Base-by-base conservation (phyloP, 1,140 invertebrate genomes). In the Drosophila navojoa region DNA sequence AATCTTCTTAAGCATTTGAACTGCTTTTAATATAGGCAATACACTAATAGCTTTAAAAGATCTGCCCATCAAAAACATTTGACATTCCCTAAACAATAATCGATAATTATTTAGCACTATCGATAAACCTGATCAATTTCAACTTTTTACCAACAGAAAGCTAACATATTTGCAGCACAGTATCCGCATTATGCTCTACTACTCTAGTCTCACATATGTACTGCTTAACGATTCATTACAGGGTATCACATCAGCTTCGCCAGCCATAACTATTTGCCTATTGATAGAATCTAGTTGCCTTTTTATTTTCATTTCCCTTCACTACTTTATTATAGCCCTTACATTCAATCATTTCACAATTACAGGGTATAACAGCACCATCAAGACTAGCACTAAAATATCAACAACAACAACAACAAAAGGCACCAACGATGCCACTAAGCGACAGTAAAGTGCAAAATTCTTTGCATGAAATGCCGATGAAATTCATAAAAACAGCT, bases 401-500 rank as follows among this genome's bases (percentile, higher is more conserved):
- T 22, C 10, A 15, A 42, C 13, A 15, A 15, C 42, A 44, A 44
- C 42, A 45, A 9, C n/a, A 16, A 44, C 42, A 44, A 44, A 75
- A 57, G 86, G 87, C 61, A 86, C 79, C 82, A 89, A 89, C 84
- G 84, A 87, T 84, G 84, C 84, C 84, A 89, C 84, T 87, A 87
- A 87, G 84, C 84, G 84, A 79, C 84, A 82, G 84, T 87, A 87
- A 87, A 89, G 84, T 89, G 84, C 76, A 89, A 89, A 87, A 76
- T 71, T 68, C 52, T 49, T 73, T 84, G 76, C 84, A 90, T 82
- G 81, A 86, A 90, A 90, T 82, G 79, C 70, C 87, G 86, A 87
- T 90, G 81, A 90, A 87, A 90, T 90, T 90, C 87, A 90, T 90
- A 90, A 90, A 90, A 90, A 90, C 87, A 70, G 79, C 86, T 90